phyloP scores from a whole-genome alignment of 2,888 invertebrate species.

The Drosophila birchii region DNA sequence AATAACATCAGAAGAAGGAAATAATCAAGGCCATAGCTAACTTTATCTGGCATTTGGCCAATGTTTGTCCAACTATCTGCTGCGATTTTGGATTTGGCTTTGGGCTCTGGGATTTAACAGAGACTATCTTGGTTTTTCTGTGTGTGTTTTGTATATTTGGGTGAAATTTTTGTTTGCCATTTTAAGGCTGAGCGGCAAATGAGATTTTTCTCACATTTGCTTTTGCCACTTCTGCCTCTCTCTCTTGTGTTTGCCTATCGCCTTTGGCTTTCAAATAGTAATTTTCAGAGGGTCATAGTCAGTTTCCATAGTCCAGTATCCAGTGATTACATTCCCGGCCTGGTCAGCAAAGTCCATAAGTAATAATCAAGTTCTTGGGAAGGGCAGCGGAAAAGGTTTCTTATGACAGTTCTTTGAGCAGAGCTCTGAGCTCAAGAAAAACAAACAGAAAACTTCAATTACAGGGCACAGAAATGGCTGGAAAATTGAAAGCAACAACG shows the following conservation, averaged over 20 bases:
- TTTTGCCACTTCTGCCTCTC: slow-evolving; percentile 10
- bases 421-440: slow-evolving; percentile 23
- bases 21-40: slow-evolving; percentile 40
- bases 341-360: slow-evolving; percentile 44
- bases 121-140: slow-evolving; percentile 9
- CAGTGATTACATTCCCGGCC: slow-evolving; percentile 45
- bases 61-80: slow-evolving; percentile 48
- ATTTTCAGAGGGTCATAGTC: slow-evolving; percentile 28
- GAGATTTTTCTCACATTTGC: slow-evolving; percentile 51
- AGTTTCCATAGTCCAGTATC: slow-evolving; percentile 10
- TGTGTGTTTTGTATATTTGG: slow-evolving; percentile 30
- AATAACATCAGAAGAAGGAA: slow-evolving; percentile 68
- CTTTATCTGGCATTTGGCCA: slow-evolving; percentile 46
- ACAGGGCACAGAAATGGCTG: slow-evolving; percentile 28
- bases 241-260: slow-evolving; percentile 23
- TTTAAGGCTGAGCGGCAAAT: slow-evolving; percentile 41
- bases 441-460: slow-evolving; percentile 49
- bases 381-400: slow-evolving; percentile 38
- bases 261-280: slow-evolving; percentile 52
- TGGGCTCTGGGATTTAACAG: slow-evolving; percentile 20
- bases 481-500: slow-evolving; percentile 25
- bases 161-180: slow-evolving; percentile 40
- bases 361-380: slow-evolving; percentile 47
- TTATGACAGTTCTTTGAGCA: slow-evolving; percentile 33
- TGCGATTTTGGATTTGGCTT: slow-evolving; percentile 45